These are phyloP conservation scores for Excalfactoria chinensis DNA, from an alignment of 2,113 vertebrate species.

Conservation along the genomic window DNA sequence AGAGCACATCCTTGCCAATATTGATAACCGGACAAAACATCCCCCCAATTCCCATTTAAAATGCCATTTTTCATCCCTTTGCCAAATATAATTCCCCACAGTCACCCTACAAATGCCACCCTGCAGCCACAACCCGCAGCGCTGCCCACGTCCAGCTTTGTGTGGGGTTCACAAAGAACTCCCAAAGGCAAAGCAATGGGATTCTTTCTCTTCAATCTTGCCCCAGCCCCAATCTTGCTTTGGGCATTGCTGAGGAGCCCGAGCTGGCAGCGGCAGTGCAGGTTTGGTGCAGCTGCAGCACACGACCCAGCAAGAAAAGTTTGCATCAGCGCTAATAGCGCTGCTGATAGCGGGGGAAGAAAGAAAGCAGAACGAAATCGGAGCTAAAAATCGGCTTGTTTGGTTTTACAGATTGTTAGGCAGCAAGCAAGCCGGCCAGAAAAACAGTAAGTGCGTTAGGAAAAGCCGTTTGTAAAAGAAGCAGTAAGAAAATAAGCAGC, in stretches of 20 bases:
- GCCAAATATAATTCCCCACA: neutral
- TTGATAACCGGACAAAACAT: fast-evolving
- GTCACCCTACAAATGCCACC: neutral
- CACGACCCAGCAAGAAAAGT: neutral
- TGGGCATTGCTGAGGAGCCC: neutral
- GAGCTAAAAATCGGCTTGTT: neutral
- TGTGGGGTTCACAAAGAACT: slow-evolving; percentile 20
- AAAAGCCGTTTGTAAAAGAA: neutral
- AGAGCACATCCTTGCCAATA: fast-evolving
- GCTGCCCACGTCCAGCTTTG: neutral
- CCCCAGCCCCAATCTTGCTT: neutral
- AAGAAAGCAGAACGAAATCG: neutral
- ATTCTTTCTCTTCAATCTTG: neutral
- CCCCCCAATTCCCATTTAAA: neutral
- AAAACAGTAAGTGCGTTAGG: neutral
- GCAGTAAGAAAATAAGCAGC: neutral
- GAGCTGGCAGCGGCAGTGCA: neutral
- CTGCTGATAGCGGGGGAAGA: neutral
- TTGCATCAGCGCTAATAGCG: neutral
- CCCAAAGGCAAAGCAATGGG: neutral
- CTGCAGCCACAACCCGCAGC: neutral
- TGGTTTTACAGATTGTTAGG: neutral
- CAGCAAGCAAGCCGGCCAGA: neutral
- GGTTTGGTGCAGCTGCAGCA: neutral
- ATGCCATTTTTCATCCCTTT: neutral